phyloP scores from a whole-genome alignment of 1,140 invertebrate genomes.

The Drepana arcuata region DNA sequence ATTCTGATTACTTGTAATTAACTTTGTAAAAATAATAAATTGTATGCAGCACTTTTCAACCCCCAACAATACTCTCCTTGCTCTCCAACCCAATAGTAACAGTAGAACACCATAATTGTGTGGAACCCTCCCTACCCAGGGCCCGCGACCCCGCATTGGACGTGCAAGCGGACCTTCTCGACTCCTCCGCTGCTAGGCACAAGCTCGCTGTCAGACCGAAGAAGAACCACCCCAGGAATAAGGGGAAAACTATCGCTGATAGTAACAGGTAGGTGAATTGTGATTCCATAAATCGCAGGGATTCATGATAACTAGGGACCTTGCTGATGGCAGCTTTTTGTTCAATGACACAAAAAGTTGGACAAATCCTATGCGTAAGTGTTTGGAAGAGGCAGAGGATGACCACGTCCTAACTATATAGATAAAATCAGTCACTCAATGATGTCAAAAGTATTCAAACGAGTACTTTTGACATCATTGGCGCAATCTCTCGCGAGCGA shows the following conservation, averaged over 20 bases:
- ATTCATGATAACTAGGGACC: no score
- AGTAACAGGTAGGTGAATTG: neutral
- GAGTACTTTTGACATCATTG: no score
- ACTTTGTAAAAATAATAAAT: no score
- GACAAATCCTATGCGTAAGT: neutral
- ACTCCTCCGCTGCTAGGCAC: constrained; percentile 83
- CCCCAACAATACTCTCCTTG: no score
- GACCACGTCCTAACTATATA: neutral
- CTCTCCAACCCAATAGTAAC: no score
- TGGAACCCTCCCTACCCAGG: constrained; percentile 59
- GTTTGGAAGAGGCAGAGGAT: neutral
- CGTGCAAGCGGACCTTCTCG: constrained; percentile 76
- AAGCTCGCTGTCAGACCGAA: constrained; percentile 81
- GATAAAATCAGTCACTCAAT: neutral
- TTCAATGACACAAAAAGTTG: neutral
- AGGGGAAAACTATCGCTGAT: constrained; percentile 14
- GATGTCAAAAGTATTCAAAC: no score
- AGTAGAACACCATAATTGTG: no score
- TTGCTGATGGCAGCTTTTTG: no score
- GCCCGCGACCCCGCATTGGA: constrained; percentile 75
- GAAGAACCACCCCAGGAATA: constrained; percentile 71
- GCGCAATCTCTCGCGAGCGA: no score
- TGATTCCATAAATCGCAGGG: neutral
- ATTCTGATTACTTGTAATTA: no score
- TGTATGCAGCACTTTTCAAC: no score